Evolutionary conservation across 2,888 invertebrate genomes (phyloP), one percentile per base, ranked within the genome.

Genomic region (Heteromyza rotundicornis): DNA sequence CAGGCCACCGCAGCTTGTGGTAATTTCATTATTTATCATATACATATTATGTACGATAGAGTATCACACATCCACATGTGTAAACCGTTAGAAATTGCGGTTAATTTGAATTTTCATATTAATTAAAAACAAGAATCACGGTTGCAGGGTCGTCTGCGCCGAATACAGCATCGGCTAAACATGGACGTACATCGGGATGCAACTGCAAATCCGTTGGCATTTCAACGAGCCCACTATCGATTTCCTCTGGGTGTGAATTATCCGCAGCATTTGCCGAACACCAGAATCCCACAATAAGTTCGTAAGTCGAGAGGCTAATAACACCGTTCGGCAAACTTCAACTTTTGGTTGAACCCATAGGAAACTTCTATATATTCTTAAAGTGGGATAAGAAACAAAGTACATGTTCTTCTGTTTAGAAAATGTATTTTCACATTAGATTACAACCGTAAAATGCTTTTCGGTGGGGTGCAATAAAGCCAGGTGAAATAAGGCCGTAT

Each of bases 131-230:
- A 78, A 82, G 83, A 83, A 73, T 77, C 75, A 63, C 82, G 76
- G 69, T 83, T 83, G 69, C 83, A 83, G 82, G n/a, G n/a, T n/a
- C n/a, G n/a, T n/a, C n/a, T n/a, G 80, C 72, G 69, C 73, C 83
- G 71, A n/a, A n/a, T n/a, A n/a, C 82, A 81, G 71, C 74, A 72
- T 36, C 82, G 80, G 64, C 74, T 79, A 70, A 71, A 49, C 69
- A 69, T 65, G 66, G 59, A 60, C 67, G 66, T 20, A 36, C 49
- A 47, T 5, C 17, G 20, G 8, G 5, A 5, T 47, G 47, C 47
- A 36, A 63, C 66, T 23, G 36, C 59, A 70, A 75, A 70, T 72
- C 79, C 73, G 58, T 77, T 77, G 77, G 80, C 77, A 53, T 71
- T 76, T 64, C 80, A 76, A 59, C 80, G 76, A 65, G 79, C 78